Percentiles rank a stretch among this genome's conserved stretches.
Evolutionary conservation across 2,888 invertebrate species (phyloP).

Genomic region (Chalcis sispes): DNA sequence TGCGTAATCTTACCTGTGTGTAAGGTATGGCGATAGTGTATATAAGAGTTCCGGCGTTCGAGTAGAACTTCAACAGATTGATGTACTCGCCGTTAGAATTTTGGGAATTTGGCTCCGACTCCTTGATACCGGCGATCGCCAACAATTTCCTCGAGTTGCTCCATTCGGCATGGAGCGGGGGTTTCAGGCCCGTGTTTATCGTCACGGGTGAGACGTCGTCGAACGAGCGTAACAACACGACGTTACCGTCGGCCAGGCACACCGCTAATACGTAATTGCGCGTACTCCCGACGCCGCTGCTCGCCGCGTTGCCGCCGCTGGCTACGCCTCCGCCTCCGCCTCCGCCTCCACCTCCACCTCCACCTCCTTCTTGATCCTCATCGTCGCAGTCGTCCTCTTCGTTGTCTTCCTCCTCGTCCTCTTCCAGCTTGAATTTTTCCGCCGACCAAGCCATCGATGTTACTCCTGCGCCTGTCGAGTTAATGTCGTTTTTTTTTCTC

Average conservation of each 20-base stretch:
- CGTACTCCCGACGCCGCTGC: conserved; percentile 76
- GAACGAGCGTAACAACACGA: conserved; percentile 92
- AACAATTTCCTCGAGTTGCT: conserved; percentile 94
- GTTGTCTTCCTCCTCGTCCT: conserved; percentile 84
- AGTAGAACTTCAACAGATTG: conserved; percentile 94
- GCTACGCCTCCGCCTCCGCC: neutral
- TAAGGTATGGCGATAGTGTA: conserved; percentile 89
- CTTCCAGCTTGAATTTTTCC: conserved; percentile 98
- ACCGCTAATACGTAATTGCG: conserved; percentile 89
- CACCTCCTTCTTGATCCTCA: neutral
- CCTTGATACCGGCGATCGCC: conserved; percentile 90
- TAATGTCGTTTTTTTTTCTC: too few species aligned
- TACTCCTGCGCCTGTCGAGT: conserved; percentile 82
- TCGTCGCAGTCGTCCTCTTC: conserved; percentile 9
- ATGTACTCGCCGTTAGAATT: conserved; percentile 78
- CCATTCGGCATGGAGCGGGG: conserved; percentile 95
- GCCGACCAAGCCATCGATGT: conserved; percentile 97
- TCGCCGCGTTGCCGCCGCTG: conserved; percentile 31
- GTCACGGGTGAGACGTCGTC: conserved; percentile 95
- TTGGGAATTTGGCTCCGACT: conserved; percentile 62
- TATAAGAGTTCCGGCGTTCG: conserved; percentile 88
- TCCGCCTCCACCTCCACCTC: neutral
- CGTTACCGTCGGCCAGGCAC: conserved; percentile 91
- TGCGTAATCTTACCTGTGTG: conserved; percentile 83
- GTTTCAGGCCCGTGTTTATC: conserved; percentile 88